A percentile compares a stretch with the other conserved stretches of the same genome.
Conservation (phyloP, 2,888 invertebrate genomes). For the Aproaerema taeniolella region DNA sequence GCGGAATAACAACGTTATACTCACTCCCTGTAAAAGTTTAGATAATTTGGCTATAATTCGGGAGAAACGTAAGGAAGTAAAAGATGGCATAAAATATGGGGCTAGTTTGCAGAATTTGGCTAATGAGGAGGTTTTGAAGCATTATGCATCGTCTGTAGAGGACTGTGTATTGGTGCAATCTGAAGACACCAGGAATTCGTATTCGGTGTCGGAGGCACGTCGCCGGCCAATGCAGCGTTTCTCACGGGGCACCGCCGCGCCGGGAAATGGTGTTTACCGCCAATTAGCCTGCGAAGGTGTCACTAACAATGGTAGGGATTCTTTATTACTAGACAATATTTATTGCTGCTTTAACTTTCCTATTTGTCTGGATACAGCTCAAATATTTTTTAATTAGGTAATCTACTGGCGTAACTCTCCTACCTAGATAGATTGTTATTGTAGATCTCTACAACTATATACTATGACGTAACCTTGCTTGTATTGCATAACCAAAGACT, state of each 20-base stretch:
- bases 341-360: too few relatives aligned
- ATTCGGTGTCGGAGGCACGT: slow-evolving; percentile 55
- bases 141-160: slow-evolving; percentile 51
- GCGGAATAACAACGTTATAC: slow-evolving; percentile 56
- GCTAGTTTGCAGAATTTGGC: slow-evolving; percentile 60
- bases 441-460: too few relatives aligned
- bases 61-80: slow-evolving; percentile 34
- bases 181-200: slow-evolving; percentile 53
- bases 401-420: too few relatives aligned
- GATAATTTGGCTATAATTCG: slow-evolving; percentile 62
- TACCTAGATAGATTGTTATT: too few relatives aligned
- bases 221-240: slow-evolving; percentile 44
- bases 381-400: too few relatives aligned
- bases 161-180: slow-evolving; percentile 33
- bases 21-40: slow-evolving; percentile 66
- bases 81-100: slow-evolving; percentile 49
- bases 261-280: slow-evolving; percentile 62
- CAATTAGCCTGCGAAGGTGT: slow-evolving; percentile 52
- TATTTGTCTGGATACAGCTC: too few relatives aligned
- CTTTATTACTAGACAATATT: too few relatives aligned
- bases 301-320: slow-evolving; percentile 37
- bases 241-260: slow-evolving; percentile 46
- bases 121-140: slow-evolving; percentile 53
- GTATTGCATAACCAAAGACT: too few relatives aligned
- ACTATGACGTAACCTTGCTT: too few relatives aligned